phyloP scores from a whole-genome alignment of 1,140 invertebrate genomes.

The Tachypleus tridentatus region DNA sequence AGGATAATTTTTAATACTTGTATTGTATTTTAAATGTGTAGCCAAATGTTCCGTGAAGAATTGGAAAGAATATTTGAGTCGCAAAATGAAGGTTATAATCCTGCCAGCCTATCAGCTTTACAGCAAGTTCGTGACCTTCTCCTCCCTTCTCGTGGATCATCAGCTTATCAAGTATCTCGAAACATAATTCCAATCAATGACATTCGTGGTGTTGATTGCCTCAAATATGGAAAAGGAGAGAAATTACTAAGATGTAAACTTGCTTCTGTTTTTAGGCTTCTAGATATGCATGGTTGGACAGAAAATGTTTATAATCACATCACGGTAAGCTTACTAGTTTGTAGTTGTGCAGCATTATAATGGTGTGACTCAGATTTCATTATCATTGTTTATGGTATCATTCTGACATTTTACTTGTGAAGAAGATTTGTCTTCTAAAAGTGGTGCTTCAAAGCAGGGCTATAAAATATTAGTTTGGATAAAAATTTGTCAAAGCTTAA shows the following conservation, averaged over 20 bases:
- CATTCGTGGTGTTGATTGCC: constrained; percentile 78
- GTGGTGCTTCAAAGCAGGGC: too few species aligned
- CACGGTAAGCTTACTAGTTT: constrained; percentile 41
- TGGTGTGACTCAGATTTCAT: too few species aligned
- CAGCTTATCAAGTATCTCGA: constrained; percentile 15
- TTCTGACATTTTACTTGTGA: too few species aligned
- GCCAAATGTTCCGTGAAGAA: constrained; percentile 89
- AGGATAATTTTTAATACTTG: too few species aligned
- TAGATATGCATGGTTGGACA: constrained; percentile 94
- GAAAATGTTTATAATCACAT: constrained; percentile 68
- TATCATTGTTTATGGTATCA: too few species aligned
- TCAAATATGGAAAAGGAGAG: constrained; percentile 89
- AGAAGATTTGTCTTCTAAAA: too few species aligned
- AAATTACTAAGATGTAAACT: constrained; percentile 92
- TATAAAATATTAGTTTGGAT: too few species aligned
- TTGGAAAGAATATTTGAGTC: constrained; percentile 91
- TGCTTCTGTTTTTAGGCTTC: constrained; percentile 83
- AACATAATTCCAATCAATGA: constrained; percentile 94
- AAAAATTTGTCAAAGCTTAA: too few species aligned
- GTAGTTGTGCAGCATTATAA: too few species aligned
- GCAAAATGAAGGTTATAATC: constrained; percentile 62
- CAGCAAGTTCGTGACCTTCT: constrained; percentile 51
- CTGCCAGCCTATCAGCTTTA: constrained; percentile 62
- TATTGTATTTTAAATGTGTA: constrained; percentile 28
- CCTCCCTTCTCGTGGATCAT: constrained; percentile 16